Evolutionary conservation across 2,888 invertebrate genomes (phyloP), one percentile per base, ranked within the genome.

Genomic region (Sinotaia quadrata): DNA sequence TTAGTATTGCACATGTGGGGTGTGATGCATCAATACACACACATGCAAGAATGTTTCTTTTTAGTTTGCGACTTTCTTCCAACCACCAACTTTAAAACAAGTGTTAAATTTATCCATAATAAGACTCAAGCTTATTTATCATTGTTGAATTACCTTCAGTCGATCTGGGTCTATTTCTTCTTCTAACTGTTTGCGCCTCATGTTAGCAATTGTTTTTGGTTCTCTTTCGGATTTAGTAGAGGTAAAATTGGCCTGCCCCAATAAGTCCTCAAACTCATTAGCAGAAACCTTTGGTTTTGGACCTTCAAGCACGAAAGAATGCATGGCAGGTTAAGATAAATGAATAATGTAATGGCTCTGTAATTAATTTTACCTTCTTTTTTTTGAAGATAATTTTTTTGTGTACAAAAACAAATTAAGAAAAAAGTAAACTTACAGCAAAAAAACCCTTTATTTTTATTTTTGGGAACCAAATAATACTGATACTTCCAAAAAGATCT

Each of bases 101-200:
- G n/a, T n/a, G n/a, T n/a, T n/a, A n/a, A n/a, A n/a, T n/a, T n/a
- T n/a, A n/a, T n/a, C n/a, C n/a, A n/a, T n/a, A n/a, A n/a, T n/a
- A n/a, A n/a, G n/a, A n/a, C n/a, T n/a, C n/a, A n/a, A n/a, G n/a
- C n/a, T n/a, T n/a, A n/a, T n/a, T n/a, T n/a, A n/a, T n/a, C n/a
- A n/a, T n/a, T n/a, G n/a, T n/a, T n/a, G n/a, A n/a, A 27, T 60
- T 69, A 95, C 95, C 89, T 93, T 95, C 58, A 97, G 87, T 87
- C 94, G 94, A 76, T 96, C 95, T 0, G 97, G 97, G 89, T 97
- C 97, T 93, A 95, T 95, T 68, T 94, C 94, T 80, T 91, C 93
- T 0, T 92, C 93, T 83, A 95, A 90, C 80, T 95, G 94, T 75
- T 93, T 94, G 85, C 95, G 95, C 33, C 96, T 91, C 96, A 97